These are phyloP conservation scores for Anoplius nigerrimus DNA, from an alignment of 2,888 invertebrate species.

Conservation along the genomic window DNA sequence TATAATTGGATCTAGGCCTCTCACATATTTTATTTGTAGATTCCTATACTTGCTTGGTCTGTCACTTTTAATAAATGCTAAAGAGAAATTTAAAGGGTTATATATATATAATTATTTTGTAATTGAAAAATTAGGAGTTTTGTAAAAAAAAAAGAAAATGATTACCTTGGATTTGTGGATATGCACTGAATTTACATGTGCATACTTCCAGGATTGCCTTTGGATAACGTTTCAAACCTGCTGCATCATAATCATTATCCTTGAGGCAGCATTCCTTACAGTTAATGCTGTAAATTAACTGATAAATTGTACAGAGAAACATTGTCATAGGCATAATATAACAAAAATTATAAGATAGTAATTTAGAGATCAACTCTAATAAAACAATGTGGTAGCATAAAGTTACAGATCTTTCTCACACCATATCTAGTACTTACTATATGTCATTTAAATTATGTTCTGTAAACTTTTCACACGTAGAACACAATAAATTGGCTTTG, in stretches of 20 bases:
- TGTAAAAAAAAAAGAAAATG: slow-evolving; percentile 4
- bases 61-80: slow-evolving; percentile 96
- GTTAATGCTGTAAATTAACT: slow-evolving; percentile 76
- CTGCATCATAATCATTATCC: slow-evolving; percentile 81
- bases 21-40: slow-evolving; percentile 92
- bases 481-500: slow-evolving; percentile 89
- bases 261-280: slow-evolving; percentile 89
- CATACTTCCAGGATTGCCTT: slow-evolving; percentile 96
- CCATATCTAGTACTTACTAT: slow-evolving; percentile 76
- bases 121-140: neutral
- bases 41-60: slow-evolving; percentile 93
- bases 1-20: slow-evolving; percentile 96
- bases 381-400: neutral
- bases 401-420: no score
- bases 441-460: slow-evolving; percentile 84
- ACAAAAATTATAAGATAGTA: neutral
- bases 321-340: no score
- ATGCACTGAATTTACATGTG: slow-evolving; percentile 98
- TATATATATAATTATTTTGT: neutral
- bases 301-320: neutral
- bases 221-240: slow-evolving; percentile 85
- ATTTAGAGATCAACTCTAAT: slow-evolving; percentile 4
- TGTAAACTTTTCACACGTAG: slow-evolving; percentile 89
- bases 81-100: slow-evolving; percentile 65
- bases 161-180: slow-evolving; percentile 94